Base-by-base conservation (phyloP, 2,113 vertebrate genomes). In the Thunnus maccoyii region DNA sequence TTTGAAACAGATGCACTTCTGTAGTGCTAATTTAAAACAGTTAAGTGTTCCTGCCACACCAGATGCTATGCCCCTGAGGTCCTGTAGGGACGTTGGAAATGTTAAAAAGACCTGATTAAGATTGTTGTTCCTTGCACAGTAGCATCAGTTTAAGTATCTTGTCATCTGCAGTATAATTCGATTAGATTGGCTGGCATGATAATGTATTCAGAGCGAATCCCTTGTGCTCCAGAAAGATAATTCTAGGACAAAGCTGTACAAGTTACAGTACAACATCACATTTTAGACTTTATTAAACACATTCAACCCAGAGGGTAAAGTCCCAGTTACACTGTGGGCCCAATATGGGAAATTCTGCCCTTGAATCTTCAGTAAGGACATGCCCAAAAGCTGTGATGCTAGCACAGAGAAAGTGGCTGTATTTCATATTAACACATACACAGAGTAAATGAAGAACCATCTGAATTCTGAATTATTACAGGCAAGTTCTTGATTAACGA, bases 1-100 rank as follows among this genome's bases (percentile, higher is more conserved):
- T 80, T 80, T 67, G 4, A 67, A 87, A 67, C 80, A 65, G 50
- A 87, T 63, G 57, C 64, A 11, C 36, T 69, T 44, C 41, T 25
- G 32, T 56, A 54, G 9, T 48, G 50, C 48, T 80, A 14, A 82
- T 82, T 82, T 66, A 56, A 68, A 80, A 82, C 55, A 41, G 68
- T 4, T 71, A 11, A n/a, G 48, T 67, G 58, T 54, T 55, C 70
- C 20, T 72, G 46, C 30, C 55, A 36, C 58, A 52, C 15, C 72
- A 50, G 20, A 48, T 62, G 56, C 17, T 32, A 8, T 41, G 27
- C 20, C 54, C n/a, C 15, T 3, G 46, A 30, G 54, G 9, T 62
- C 58, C 22, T 51, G 15, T 17, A 12, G 16, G 10, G n/a, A 54
- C 7, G 67, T 57, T 61, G n/a, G 41, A 15, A 64, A 74, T 1